Percentiles rank a stretch among this genome's conserved stretches.
phyloP scores from a whole-genome alignment of 2,888 invertebrate species.

The Candidula unifasciata region DNA sequence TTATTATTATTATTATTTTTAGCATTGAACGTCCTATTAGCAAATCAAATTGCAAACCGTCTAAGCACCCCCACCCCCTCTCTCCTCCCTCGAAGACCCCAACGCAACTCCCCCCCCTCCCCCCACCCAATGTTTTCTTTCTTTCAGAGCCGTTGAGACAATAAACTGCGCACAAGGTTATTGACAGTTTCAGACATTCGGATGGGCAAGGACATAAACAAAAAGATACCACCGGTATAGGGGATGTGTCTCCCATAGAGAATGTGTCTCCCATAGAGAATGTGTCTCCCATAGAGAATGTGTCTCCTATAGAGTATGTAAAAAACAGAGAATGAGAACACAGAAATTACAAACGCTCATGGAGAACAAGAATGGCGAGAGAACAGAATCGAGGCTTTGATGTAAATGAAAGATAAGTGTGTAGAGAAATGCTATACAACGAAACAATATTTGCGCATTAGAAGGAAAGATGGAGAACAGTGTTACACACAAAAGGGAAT shows the following conservation, averaged over 20 bases:
- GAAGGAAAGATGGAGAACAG: not conserved
- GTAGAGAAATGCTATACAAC: not conserved
- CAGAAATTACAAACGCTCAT: constrained; percentile 7
- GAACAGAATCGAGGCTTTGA: not conserved
- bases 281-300: not conserved
- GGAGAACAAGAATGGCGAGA: not conserved
- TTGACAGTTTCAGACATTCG: not conserved
- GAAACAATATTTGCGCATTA: not conserved
- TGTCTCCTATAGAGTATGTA: not conserved
- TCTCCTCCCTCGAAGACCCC: too few species aligned
- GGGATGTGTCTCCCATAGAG: not conserved
- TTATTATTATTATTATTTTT: too few species aligned
- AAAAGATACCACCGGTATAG: not conserved
- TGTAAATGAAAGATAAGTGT: not conserved
- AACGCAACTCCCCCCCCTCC: too few species aligned
- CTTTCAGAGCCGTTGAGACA: too few species aligned
- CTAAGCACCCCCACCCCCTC: too few species aligned
- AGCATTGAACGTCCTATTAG: too few species aligned
- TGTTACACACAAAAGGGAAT: not conserved
- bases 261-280: not conserved
- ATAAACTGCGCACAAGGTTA: too few species aligned
- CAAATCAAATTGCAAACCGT: too few species aligned
- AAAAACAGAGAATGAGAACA: not conserved
- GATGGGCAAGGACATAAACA: not conserved
- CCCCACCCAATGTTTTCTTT: too few species aligned